These are phyloP conservation scores for Caenorhabditis wallacei DNA, from an alignment of 2,888 invertebrate species.

Conservation along the genomic window DNA sequence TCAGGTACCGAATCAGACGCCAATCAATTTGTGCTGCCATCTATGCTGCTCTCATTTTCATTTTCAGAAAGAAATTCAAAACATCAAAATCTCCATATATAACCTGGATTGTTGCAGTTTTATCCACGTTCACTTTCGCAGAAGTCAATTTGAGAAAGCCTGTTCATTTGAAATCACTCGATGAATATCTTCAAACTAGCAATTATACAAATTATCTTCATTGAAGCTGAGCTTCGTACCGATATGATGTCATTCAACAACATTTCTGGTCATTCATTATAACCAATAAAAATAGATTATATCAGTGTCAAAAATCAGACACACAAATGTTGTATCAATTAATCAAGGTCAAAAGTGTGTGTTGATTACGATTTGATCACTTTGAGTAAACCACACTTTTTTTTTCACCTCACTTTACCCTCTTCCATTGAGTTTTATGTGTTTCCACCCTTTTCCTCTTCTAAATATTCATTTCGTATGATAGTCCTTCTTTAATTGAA, in stretches of 20 bases:
- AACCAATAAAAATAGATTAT: conserved; percentile 47
- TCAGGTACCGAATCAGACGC: conserved; percentile 52
- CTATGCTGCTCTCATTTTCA: too few species aligned
- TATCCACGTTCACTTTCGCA: conserved; percentile 39
- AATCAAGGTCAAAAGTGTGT: conserved; percentile 50
- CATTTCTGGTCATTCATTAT: conserved; percentile 20
- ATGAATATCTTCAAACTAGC: conserved; percentile 73
- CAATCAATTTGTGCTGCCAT: conserved; percentile 30
- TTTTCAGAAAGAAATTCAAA: too few species aligned
- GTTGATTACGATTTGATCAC: conserved; percentile 41
- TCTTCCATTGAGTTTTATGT: neutral
- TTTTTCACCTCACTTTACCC: neutral
- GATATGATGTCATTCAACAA: conserved; percentile 38
- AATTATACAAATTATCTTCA: conserved; percentile 43
- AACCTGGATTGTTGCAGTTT: conserved; percentile 52
- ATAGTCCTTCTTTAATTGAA: neutral
- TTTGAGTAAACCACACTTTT: conserved; percentile 29
- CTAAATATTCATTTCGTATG: conserved; percentile 1
- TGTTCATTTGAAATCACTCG: conserved; percentile 75
- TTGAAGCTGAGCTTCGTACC: conserved; percentile 5
- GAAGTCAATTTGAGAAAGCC: conserved; percentile 66
- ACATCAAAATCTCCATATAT: too few species aligned
- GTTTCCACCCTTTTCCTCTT: neutral
- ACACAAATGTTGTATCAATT: conserved; percentile 43
- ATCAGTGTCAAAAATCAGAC: conserved; percentile 54